phyloP scores from a whole-genome alignment of 2,113 vertebrate species.

The Hemiprocne comata region DNA sequence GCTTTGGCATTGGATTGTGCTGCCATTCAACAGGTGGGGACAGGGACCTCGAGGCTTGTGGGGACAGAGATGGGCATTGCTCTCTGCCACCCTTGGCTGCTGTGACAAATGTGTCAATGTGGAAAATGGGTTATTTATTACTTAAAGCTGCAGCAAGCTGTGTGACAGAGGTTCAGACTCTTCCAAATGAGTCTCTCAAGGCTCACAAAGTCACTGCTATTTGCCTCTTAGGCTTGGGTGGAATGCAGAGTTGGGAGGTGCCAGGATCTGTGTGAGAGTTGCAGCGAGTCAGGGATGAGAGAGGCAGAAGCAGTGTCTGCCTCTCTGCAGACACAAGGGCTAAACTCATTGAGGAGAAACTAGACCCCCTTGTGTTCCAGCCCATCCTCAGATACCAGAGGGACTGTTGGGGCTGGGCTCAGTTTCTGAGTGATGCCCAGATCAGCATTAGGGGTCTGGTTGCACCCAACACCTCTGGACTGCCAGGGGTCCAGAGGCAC shows the following conservation, averaged over 20 bases:
- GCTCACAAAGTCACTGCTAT: not conserved
- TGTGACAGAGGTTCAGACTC: not conserved
- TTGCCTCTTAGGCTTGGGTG: not conserved
- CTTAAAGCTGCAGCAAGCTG: not conserved
- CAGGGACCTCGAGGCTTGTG: not conserved
- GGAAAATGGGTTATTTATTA: fast-evolving
- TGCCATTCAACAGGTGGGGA: not conserved
- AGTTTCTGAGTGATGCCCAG: no score
- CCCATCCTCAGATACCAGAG: no score
- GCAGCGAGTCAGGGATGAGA: not conserved
- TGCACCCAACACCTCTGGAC: no score
- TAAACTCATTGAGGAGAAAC: no score
- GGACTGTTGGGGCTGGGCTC: no score
- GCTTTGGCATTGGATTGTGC: not conserved
- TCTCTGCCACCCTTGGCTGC: not conserved
- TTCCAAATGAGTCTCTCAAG: not conserved
- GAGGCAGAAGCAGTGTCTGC: fast-evolving
- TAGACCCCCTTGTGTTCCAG: no score
- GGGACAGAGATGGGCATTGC: not conserved
- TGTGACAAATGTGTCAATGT: not conserved
- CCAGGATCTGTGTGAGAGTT: not conserved
- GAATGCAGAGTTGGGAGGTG: not conserved
- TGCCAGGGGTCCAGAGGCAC: no score
- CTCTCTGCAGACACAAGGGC: not conserved
- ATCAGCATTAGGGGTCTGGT: no score